Evolutionary conservation across 2,113 vertebrate genomes (phyloP).

Genomic region (Xenopus borealis): DNA sequence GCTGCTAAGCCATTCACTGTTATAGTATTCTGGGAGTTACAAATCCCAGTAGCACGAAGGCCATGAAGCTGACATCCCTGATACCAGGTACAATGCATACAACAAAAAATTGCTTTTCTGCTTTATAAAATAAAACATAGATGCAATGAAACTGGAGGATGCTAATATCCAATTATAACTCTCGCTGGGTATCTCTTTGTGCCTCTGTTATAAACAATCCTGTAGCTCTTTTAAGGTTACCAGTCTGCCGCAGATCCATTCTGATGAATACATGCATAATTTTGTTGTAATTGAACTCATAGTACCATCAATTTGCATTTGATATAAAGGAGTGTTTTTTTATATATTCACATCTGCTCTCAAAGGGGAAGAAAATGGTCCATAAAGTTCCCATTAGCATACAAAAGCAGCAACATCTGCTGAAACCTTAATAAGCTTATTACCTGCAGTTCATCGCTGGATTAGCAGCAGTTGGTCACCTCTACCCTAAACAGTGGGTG

Average conservation of each 20-base stretch:
- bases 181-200: background rate
- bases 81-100: too few relatives aligned
- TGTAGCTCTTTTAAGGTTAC: conserved; percentile 49
- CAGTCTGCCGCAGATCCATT: conserved; percentile 56
- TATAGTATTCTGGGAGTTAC: too few relatives aligned
- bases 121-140: background rate
- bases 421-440: conserved; percentile 48
- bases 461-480: conserved; percentile 34
- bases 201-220: background rate
- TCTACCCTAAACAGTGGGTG: conserved; percentile 34
- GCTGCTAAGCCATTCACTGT: too few relatives aligned
- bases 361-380: conserved; percentile 56
- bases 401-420: conserved; percentile 55
- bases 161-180: conserved; percentile 1
- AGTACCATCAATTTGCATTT: conserved; percentile 60
- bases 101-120: too few relatives aligned
- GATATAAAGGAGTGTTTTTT: conserved; percentile 53
- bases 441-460: conserved; percentile 46
- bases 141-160: background rate
- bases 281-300: conserved; percentile 48
- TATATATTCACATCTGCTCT: conserved; percentile 51
- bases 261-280: conserved; percentile 56
- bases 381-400: conserved; percentile 51
- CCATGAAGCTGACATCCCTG: too few relatives aligned
- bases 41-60: too few relatives aligned